A percentile compares a stretch with the other conserved stretches of the same genome.
Evolutionary conservation across 2,888 invertebrate species (phyloP).

Genomic region (Zhengitettix transpicula): DNA sequence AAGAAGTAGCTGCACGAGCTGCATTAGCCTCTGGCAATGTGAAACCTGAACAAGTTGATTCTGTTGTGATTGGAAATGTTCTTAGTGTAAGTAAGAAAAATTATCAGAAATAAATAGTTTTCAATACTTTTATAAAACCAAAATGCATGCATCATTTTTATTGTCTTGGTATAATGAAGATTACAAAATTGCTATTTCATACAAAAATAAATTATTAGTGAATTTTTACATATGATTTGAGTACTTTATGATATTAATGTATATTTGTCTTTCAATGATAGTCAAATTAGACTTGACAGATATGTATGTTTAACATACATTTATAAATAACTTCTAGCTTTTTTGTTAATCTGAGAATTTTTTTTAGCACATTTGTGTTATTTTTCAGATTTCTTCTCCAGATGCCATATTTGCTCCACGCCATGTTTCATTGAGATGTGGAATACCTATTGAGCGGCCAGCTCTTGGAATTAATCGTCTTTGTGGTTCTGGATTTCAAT

Average conservation of each 20-base stretch:
- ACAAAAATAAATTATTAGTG: too few relatives aligned
- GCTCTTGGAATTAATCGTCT: conserved; percentile 81
- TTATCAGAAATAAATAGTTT: not conserved
- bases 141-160: too few relatives aligned
- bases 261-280: too few relatives aligned
- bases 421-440: conserved; percentile 70
- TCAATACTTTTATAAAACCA: too few relatives aligned
- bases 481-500: conserved; percentile 96
- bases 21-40: conserved; percentile 64
- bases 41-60: conserved; percentile 72
- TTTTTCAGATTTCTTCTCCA: conserved; percentile 45
- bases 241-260: too few relatives aligned
- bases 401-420: conserved; percentile 79
- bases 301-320: too few relatives aligned
- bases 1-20: conserved; percentile 62
- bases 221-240: too few relatives aligned
- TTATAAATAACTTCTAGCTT: not conserved
- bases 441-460: conserved; percentile 71
- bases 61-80: conserved; percentile 81
- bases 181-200: too few relatives aligned
- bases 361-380: too few relatives aligned
- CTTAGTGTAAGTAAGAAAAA: conserved; percentile 41
- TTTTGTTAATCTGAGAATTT: not conserved
- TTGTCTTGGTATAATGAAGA: too few relatives aligned
- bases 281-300: too few relatives aligned